phyloP scores from a whole-genome alignment of 1,140 invertebrate species.

The Phymastichus coffea region DNA sequence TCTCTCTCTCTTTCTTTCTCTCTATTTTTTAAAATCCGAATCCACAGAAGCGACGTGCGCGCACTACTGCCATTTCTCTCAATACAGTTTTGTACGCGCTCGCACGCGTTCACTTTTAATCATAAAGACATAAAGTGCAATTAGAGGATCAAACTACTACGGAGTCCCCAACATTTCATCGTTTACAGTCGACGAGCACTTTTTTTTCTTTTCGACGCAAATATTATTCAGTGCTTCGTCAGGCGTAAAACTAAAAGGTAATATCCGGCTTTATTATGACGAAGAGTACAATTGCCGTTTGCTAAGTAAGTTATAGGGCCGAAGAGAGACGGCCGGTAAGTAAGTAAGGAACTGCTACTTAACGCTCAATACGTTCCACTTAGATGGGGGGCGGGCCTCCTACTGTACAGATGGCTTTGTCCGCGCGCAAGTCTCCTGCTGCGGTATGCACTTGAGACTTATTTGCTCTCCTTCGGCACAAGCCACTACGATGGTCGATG shows the following conservation, averaged over 20 bases:
- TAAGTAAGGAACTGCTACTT: too few species aligned
- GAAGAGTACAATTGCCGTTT: slow-evolving; percentile 34
- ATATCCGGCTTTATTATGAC: slow-evolving; percentile 12
- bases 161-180: background rate
- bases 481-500: too few species aligned
- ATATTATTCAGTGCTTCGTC: slow-evolving; percentile 8
- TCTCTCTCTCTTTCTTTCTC: background rate
- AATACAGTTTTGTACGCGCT: too few species aligned
- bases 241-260: slow-evolving; percentile 3
- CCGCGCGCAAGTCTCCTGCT: slow-evolving; percentile 12
- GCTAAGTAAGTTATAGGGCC: slow-evolving; percentile 39
- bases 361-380: slow-evolving; percentile 46
- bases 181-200: background rate
- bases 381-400: slow-evolving; percentile 32
- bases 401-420: slow-evolving; percentile 27
- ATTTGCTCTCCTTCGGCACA: too few species aligned
- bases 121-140: too few species aligned
- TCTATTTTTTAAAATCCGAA: too few species aligned
- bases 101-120: background rate
- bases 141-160: too few species aligned
- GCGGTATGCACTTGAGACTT: background rate
- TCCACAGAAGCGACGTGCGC: too few species aligned
- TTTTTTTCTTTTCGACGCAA: too few species aligned
- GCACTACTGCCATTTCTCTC: too few species aligned
- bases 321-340: slow-evolving; percentile 25